Evolutionary conservation across 2,888 invertebrate species (phyloP).

Genomic region (Cantharis rustica): DNA sequence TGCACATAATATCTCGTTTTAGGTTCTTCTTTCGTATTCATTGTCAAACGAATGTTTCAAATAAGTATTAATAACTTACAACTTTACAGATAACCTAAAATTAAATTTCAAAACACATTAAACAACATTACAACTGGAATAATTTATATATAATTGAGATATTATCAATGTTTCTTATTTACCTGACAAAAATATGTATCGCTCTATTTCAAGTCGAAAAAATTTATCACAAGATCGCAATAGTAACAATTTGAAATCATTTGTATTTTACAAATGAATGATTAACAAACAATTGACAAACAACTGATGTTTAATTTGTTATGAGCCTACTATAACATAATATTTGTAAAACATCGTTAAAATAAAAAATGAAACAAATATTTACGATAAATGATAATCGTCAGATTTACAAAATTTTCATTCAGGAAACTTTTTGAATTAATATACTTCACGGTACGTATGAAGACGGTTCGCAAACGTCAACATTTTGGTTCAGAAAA

Average conservation of each 20-base stretch:
- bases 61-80: not conserved
- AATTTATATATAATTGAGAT: not conserved
- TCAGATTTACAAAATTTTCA: too few species aligned
- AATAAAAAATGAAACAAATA: not conserved
- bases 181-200: not conserved
- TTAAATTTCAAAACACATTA: not conserved
- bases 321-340: not conserved
- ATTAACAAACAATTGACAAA: not conserved
- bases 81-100: not conserved
- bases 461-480: too few species aligned
- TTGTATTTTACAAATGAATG: not conserved
- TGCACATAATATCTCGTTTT: conserved; percentile 54
- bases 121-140: not conserved
- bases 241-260: not conserved
- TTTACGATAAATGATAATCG: not conserved
- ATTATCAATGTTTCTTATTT: not conserved
- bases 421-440: too few species aligned
- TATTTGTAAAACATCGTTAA: not conserved
- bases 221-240: not conserved
- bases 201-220: not conserved
- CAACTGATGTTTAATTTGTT: not conserved
- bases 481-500: too few species aligned
- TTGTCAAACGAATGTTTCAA: conserved; percentile 1
- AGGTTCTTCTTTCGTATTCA: conserved; percentile 36
- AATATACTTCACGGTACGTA: too few species aligned